Conservation (phyloP, 2,888 invertebrate species). For the Platynereis dumerilii region DNA sequence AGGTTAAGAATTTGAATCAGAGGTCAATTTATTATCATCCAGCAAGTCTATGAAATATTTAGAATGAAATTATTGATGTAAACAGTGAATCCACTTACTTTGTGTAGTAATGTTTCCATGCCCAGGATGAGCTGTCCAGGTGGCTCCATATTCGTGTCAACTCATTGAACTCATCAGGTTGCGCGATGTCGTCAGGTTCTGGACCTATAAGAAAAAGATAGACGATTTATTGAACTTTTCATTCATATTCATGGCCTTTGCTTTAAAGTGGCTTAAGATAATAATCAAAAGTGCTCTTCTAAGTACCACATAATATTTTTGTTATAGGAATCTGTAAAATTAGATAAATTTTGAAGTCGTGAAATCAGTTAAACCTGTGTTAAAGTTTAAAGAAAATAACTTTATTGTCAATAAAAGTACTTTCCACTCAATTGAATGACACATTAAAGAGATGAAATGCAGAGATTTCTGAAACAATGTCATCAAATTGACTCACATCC, state of each 20-base stretch:
- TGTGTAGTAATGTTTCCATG: constrained; percentile 23
- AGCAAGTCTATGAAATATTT: not conserved
- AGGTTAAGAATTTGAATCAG: not conserved
- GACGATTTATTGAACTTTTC: not conserved
- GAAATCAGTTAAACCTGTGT: no score
- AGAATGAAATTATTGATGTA: not conserved
- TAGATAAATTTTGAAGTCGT: no score
- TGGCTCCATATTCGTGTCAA: constrained; percentile 11
- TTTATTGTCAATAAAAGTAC: no score
- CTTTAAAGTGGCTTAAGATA: no score
- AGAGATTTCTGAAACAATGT: no score
- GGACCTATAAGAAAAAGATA: constrained; percentile 12
- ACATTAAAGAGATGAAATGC: no score
- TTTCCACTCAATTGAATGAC: no score
- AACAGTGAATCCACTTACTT: constrained; percentile 16
- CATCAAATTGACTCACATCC: constrained; percentile 40
- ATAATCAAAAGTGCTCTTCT: no score
- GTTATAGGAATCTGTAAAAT: no score
- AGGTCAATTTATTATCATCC: not conserved
- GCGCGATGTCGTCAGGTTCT: not conserved
- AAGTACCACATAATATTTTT: no score
- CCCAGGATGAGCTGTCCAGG: constrained; percentile 17
- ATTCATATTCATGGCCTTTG: not conserved
- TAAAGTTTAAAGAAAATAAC: no score
- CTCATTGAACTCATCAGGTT: not conserved